These are phyloP conservation scores for Myopa testacea DNA, from an alignment of 2,888 invertebrate species.

Conservation along the genomic window DNA sequence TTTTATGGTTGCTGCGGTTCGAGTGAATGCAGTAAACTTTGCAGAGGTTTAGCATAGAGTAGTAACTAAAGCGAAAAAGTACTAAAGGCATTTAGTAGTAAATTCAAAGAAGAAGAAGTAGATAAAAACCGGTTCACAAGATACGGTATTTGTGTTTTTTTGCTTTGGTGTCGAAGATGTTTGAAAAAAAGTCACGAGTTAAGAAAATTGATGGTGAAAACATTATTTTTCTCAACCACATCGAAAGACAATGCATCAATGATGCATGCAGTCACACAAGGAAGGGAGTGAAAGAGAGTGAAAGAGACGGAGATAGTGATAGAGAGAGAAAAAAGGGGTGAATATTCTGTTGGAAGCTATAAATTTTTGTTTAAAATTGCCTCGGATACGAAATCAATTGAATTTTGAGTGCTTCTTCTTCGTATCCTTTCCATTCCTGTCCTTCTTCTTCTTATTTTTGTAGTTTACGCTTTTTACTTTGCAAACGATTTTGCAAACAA, in stretches of 20 bases:
- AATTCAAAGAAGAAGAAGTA: not conserved
- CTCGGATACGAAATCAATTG: slow-evolving; percentile 11
- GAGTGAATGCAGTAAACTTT: not conserved
- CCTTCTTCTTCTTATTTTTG: not conserved
- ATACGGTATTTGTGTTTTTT: not conserved
- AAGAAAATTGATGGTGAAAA: slow-evolving; percentile 26
- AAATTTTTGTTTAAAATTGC: not conserved
- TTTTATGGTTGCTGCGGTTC: slow-evolving; percentile 28
- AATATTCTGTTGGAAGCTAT: not conserved
- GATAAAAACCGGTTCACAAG: not conserved
- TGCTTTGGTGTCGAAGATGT: not conserved
- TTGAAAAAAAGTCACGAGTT: not conserved
- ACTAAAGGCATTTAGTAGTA: no score
- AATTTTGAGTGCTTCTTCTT: slow-evolving; percentile 4
- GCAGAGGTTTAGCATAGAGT: not conserved
- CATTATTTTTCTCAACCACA: slow-evolving; percentile 28
- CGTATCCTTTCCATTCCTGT: not conserved
- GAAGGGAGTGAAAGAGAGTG: not conserved
- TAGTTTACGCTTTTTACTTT: no score
- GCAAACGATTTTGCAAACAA: no score
- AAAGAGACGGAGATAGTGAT: not conserved
- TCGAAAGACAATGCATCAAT: slow-evolving; percentile 12
- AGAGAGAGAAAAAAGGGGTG: not conserved
- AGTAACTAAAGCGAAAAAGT: not conserved
- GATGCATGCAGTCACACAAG: slow-evolving; percentile 1